Percentiles rank a stretch among this genome's conserved stretches.
These are phyloP conservation scores for Microcebus tavaratra DNA, from an alignment of 2,113 vertebrate species.

Conservation along the genomic window DNA sequence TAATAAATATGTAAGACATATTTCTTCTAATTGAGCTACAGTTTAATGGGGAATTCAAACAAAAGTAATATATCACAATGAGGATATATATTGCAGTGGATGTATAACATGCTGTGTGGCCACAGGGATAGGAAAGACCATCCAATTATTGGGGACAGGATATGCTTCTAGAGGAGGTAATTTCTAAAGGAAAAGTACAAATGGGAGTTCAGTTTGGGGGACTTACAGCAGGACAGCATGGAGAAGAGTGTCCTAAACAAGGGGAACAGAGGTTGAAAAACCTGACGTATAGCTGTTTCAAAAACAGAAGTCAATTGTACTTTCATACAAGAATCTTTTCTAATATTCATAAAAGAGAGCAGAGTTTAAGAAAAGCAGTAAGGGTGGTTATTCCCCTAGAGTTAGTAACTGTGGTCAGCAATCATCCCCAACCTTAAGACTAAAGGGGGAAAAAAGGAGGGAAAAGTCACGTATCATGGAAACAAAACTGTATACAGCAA, in stretches of 20 bases:
- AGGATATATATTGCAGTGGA: background rate
- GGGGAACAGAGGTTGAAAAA: background rate
- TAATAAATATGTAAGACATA: background rate
- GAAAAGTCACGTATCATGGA: background rate
- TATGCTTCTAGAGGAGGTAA: background rate
- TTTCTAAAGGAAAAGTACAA: background rate
- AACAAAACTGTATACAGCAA: background rate
- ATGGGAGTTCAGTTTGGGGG: background rate
- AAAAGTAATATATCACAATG: background rate
- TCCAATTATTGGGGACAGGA: background rate
- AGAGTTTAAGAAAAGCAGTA: background rate
- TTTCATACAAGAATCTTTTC: background rate
- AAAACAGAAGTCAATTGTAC: background rate
- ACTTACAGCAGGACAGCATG: background rate
- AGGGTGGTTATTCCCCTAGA: background rate
- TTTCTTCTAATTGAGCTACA: background rate
- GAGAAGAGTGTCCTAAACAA: background rate
- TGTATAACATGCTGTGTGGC: background rate
- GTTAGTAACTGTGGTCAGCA: too few relatives aligned
- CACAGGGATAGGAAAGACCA: background rate
- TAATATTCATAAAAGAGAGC: background rate
- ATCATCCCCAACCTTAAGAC: background rate
- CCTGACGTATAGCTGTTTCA: background rate
- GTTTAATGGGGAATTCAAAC: background rate
- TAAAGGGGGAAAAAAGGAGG: background rate